phyloP scores from a whole-genome alignment of 2,888 invertebrate genomes.

The Dicyrtomina minuta region DNA sequence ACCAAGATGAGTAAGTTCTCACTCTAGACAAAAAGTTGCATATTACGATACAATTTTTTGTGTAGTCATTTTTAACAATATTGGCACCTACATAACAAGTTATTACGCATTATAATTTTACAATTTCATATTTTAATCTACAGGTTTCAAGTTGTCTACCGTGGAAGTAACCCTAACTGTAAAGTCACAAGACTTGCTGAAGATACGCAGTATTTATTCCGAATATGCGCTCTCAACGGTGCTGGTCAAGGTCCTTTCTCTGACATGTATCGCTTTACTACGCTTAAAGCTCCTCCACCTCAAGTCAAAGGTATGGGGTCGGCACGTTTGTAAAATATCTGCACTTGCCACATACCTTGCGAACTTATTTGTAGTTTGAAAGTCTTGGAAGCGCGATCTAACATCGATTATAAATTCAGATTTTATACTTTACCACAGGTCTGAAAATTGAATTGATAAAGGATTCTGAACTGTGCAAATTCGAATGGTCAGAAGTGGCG shows the following conservation, averaged over 20 bases:
- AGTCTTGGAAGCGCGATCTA: no score
- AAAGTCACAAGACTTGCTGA: constrained; percentile 83
- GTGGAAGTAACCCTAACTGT: constrained; percentile 74
- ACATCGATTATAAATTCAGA: no score
- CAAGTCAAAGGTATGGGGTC: constrained; percentile 66
- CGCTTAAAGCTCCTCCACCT: constrained; percentile 77
- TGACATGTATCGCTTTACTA: constrained; percentile 68
- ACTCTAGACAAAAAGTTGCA: not conserved
- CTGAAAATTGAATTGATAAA: constrained; percentile 45
- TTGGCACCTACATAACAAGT: not conserved
- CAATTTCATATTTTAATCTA: not conserved
- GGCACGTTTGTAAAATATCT: constrained; percentile 1
- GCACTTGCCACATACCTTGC: no score
- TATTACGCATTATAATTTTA: not conserved
- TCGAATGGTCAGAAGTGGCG: constrained; percentile 49
- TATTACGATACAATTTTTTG: not conserved
- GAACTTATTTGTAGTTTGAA: no score
- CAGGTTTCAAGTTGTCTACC: constrained; percentile 62
- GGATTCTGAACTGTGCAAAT: constrained; percentile 39
- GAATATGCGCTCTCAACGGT: constrained; percentile 81
- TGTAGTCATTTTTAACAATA: not conserved
- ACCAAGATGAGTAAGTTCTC: constrained; percentile 46
- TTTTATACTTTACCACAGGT: no score
- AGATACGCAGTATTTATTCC: constrained; percentile 76
- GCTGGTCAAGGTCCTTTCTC: constrained; percentile 82